phyloP scores from a whole-genome alignment of 1,140 invertebrate genomes.

The Philotrypesis tridentata region DNA sequence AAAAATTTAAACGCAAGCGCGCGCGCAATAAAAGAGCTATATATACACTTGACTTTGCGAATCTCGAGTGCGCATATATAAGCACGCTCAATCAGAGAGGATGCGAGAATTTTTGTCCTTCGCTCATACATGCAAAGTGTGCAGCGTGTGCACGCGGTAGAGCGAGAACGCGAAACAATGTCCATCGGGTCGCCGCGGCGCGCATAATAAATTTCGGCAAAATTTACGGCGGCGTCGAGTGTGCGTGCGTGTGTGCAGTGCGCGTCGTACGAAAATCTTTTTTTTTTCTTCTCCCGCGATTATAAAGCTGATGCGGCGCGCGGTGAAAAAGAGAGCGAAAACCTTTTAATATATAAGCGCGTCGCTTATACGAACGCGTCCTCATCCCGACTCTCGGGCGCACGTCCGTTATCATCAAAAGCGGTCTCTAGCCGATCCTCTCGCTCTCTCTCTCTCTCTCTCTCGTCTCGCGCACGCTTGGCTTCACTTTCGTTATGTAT shows the following conservation, averaged over 20 bases:
- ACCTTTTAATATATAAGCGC: too few relatives aligned
- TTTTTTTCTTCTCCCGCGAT: not conserved
- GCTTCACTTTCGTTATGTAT: slow-evolving; percentile 9
- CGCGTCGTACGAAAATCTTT: not conserved
- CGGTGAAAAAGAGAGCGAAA: too few relatives aligned
- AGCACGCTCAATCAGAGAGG: not conserved
- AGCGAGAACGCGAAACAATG: not conserved
- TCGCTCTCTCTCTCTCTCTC: not conserved
- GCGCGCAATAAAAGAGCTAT: not conserved
- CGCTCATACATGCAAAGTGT: too few relatives aligned
- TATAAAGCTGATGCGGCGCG: too few relatives aligned
- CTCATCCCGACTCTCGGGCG: too few relatives aligned
- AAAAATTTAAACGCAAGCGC: not conserved
- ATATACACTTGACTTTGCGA: not conserved
- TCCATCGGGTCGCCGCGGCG: not conserved
- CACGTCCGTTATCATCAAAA: not conserved
- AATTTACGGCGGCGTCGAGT: too few relatives aligned
- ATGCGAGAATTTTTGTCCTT: not conserved
- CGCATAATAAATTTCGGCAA: not conserved
- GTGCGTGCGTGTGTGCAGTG: too few relatives aligned
- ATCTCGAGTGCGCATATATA: too few relatives aligned
- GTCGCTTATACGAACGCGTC: too few relatives aligned
- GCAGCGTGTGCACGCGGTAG: too few relatives aligned
- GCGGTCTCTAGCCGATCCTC: not conserved
- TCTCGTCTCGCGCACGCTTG: not conserved